Percentiles rank a stretch among this genome's conserved stretches.
Evolutionary conservation across 2,113 vertebrate species (phyloP).

Genomic region (Marmota monax): DNA sequence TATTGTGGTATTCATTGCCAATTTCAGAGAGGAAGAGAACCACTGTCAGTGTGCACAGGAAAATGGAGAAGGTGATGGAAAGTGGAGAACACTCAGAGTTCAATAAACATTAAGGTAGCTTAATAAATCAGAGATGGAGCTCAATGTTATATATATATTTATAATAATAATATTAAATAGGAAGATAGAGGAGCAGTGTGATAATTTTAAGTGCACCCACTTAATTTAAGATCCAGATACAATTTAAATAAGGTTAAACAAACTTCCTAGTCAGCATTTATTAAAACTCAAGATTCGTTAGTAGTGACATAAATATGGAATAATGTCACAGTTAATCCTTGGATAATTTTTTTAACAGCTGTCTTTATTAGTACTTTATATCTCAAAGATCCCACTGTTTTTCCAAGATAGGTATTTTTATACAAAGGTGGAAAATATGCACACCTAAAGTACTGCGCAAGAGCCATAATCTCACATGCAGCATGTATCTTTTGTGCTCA

Average conservation of each 20-base stretch:
- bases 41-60: not conserved
- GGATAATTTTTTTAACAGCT: not conserved
- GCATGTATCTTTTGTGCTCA: conserved; percentile 59
- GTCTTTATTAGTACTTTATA: conserved; percentile 48
- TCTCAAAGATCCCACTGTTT: conserved; percentile 20
- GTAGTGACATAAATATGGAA: not conserved
- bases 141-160: not conserved
- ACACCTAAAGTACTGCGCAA: not conserved
- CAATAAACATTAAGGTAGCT: not conserved
- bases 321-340: not conserved
- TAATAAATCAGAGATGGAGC: not conserved
- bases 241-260: not conserved
- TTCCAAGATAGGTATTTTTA: conserved; percentile 60
- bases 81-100: not conserved
- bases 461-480: not conserved
- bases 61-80: not conserved
- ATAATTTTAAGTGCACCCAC: not conserved
- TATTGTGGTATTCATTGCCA: not conserved
- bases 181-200: not conserved
- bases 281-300: conserved; percentile 2
- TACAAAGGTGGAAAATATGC: conserved; percentile 56
- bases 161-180: not conserved
- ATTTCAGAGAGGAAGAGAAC: not conserved
- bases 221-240: not conserved
- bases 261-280: not conserved